A percentile compares a stretch with the other conserved stretches of the same genome.
Conservation (phyloP, 2,113 vertebrate genomes). For the Passer montanus region DNA sequence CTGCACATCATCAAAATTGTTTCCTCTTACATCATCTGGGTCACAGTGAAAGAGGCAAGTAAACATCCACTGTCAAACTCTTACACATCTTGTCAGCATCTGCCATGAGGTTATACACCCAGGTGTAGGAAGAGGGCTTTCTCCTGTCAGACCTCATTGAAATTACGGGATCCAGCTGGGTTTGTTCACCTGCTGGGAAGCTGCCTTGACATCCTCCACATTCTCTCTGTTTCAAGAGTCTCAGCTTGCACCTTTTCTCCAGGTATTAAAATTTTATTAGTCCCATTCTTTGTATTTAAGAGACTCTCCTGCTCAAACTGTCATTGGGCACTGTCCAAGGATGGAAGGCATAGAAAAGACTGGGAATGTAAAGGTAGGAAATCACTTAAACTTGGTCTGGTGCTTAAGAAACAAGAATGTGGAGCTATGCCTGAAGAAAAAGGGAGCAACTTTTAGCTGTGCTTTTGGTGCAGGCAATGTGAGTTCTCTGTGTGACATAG, state of each 20-base stretch:
- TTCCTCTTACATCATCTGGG: conserved; percentile 92
- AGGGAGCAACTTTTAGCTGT: neutral
- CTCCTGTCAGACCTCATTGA: neutral
- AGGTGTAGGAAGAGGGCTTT: neutral
- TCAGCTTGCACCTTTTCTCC: neutral
- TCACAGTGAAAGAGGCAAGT: conserved; percentile 90
- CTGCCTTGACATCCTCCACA: neutral
- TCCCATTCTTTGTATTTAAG: neutral
- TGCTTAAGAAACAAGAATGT: neutral
- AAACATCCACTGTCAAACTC: neutral
- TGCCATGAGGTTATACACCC: neutral
- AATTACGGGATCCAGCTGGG: neutral
- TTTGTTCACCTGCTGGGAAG: neutral
- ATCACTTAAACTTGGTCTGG: neutral
- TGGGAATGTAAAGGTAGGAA: neutral
- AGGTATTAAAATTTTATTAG: neutral
- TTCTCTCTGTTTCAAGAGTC: neutral
- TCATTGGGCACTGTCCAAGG: neutral
- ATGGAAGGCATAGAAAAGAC: neutral
- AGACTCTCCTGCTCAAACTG: neutral
- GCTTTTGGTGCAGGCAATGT: neutral
- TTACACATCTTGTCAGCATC: neutral
- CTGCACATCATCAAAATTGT: conserved; percentile 97
- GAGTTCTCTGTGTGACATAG: neutral
- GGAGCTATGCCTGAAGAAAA: neutral